Evolutionary conservation across 2,888 invertebrate genomes (phyloP).

Genomic region (Netelia fuscicornis): DNA sequence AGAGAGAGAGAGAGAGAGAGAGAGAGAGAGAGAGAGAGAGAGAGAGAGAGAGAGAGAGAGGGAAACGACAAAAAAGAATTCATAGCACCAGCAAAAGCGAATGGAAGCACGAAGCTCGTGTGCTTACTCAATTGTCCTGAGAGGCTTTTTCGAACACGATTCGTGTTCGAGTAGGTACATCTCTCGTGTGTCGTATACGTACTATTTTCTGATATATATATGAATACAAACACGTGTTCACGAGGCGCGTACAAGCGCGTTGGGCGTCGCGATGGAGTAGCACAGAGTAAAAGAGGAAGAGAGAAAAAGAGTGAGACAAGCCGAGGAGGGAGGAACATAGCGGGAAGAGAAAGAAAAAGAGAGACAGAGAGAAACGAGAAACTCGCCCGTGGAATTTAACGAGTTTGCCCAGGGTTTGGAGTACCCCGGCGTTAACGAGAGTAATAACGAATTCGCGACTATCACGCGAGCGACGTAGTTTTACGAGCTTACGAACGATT

Average conservation of each 20-base stretch:
- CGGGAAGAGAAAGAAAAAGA: conserved; percentile 1
- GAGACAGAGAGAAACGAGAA: conserved; percentile 39
- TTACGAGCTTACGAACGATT: conserved; percentile 76
- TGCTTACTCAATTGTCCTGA: not conserved
- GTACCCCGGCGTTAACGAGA: conserved; percentile 79
- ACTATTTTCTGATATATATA: not conserved
- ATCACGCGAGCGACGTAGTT: conserved; percentile 79
- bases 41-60: not conserved
- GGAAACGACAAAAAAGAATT: not conserved
- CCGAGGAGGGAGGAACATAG: conserved; percentile 1
- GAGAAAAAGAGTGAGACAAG: not conserved
- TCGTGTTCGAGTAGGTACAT: not conserved
- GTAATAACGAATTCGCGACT: conserved; percentile 82
- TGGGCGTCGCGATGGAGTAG: not conserved
- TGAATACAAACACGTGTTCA: not conserved
- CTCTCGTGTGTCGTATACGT: not conserved
- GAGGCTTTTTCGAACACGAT: not conserved
- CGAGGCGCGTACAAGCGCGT: not conserved
- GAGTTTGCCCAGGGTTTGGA: conserved; percentile 79
- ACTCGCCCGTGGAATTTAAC: conserved; percentile 74
- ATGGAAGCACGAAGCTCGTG: not conserved
- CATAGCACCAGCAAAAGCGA: not conserved
- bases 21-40: no score
- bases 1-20: not conserved
- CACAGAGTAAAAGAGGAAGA: not conserved